A percentile compares a stretch with the other conserved stretches of the same genome.
phyloP scores from a whole-genome alignment of 2,797 vertebrate species.

The Pangasius macronema region DNA sequence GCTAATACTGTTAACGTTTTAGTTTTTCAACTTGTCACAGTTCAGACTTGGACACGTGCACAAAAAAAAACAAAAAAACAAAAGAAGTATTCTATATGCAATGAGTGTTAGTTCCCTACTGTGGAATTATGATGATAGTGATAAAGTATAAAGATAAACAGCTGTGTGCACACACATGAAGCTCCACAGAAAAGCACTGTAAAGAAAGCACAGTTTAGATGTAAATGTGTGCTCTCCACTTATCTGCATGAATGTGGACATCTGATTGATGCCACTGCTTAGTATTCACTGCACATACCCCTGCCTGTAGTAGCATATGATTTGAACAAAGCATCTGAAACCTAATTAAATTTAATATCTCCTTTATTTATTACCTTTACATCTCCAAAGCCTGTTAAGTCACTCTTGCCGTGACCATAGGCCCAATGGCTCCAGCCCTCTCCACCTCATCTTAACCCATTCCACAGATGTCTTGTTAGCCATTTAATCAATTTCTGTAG shows the following conservation, averaged over 20 bases:
- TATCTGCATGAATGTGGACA: conserved; percentile 18
- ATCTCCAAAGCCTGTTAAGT: background rate
- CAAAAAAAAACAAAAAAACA: background rate
- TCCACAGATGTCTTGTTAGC: background rate
- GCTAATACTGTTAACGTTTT: conserved; percentile 9
- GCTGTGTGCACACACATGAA: conserved; percentile 24
- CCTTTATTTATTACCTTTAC: background rate
- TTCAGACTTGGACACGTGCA: conserved; percentile 6
- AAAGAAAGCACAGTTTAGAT: conserved; percentile 29
- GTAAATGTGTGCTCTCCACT: conserved; percentile 38
- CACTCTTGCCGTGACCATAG: background rate
- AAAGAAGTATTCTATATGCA: conserved; percentile 4
- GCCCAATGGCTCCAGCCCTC: background rate
- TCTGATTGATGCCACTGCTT: conserved; percentile 27
- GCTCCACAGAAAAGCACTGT: background rate
- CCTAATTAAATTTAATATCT: background rate
- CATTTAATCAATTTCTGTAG: background rate
- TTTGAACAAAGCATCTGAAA: conserved; percentile 14
- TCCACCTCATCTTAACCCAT: background rate
- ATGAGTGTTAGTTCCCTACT: conserved; percentile 32
- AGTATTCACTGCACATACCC: conserved; percentile 21
- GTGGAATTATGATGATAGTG: conserved; percentile 34
- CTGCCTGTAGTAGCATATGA: conserved; percentile 11
- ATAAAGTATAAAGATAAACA: conserved; percentile 36
- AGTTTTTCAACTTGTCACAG: conserved; percentile 41